phyloP scores from a whole-genome alignment of 2,888 invertebrate species.

The Phlogophora meticulosa region DNA sequence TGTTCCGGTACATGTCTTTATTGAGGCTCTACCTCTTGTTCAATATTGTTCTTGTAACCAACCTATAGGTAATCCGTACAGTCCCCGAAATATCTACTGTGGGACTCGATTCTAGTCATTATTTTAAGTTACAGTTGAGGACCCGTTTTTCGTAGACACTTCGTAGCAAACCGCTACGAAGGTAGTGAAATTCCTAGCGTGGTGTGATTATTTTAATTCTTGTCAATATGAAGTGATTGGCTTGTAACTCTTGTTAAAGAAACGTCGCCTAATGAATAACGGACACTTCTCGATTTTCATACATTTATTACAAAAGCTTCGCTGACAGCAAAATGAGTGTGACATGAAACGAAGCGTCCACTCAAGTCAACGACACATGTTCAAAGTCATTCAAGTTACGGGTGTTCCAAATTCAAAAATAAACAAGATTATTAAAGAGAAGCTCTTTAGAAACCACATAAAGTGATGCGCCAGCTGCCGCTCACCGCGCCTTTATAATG shows the following conservation, averaged over 20 bases:
- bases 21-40: constrained; percentile 53
- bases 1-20: constrained; percentile 64
- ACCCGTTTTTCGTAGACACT: constrained; percentile 20
- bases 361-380: constrained; percentile 75
- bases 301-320: constrained; percentile 34
- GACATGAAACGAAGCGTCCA: constrained; percentile 58
- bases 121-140: background rate
- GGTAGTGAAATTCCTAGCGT: background rate
- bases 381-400: constrained; percentile 82
- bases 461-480: constrained; percentile 88
- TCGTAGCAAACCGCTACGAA: constrained; percentile 38
- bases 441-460: constrained; percentile 88
- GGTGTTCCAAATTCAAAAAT: constrained; percentile 87
- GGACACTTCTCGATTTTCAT: constrained; percentile 14
- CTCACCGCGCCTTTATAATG: constrained; percentile 87
- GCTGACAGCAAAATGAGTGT: constrained; percentile 44
- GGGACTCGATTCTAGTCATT: background rate
- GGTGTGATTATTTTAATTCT: background rate
- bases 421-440: constrained; percentile 89
- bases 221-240: background rate
- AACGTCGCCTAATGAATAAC: constrained; percentile 6
- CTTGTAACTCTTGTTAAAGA: background rate
- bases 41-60: constrained; percentile 52
- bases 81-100: background rate
- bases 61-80: constrained; percentile 23